Conservation (phyloP, 2,113 vertebrate species). For the Callorhinus ursinus region DNA sequence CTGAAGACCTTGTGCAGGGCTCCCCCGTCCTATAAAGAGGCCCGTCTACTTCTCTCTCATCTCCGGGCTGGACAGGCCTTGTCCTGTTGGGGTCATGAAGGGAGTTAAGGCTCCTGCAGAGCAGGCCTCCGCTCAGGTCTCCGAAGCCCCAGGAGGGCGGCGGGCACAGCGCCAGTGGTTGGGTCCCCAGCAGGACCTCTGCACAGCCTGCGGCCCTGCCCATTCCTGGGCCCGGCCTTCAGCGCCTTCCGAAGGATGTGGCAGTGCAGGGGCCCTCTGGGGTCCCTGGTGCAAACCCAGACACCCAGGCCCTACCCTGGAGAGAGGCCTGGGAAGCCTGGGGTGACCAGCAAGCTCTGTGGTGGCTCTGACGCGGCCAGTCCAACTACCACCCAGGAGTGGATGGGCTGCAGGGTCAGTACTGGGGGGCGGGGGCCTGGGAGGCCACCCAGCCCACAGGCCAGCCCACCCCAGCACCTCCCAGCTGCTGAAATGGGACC, state of each 20-base stretch:
- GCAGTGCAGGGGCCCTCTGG: background rate
- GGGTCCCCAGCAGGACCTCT: background rate
- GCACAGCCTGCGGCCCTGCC: background rate
- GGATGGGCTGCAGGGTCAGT: background rate
- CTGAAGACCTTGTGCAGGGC: background rate
- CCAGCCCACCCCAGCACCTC: too few species aligned
- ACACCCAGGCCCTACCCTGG: background rate
- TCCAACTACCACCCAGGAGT: accelerated
- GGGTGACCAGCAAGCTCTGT: background rate
- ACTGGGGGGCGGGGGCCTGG: background rate
- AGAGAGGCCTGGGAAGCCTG: background rate
- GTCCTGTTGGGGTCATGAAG: background rate
- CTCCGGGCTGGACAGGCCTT: background rate
- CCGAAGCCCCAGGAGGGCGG: background rate
- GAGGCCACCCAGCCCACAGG: accelerated
- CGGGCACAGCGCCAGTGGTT: background rate
- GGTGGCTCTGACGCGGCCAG: background rate
- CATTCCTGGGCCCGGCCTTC: background rate
- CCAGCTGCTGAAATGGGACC: too few species aligned
- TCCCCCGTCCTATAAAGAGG: background rate
- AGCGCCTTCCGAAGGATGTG: too few species aligned
- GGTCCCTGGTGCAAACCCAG: background rate
- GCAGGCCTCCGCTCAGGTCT: background rate
- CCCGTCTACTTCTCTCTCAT: accelerated
- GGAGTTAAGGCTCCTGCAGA: background rate